These are phyloP conservation scores for Macroramphosus scolopax DNA, from an alignment of 2,797 vertebrate species.

Conservation along the genomic window DNA sequence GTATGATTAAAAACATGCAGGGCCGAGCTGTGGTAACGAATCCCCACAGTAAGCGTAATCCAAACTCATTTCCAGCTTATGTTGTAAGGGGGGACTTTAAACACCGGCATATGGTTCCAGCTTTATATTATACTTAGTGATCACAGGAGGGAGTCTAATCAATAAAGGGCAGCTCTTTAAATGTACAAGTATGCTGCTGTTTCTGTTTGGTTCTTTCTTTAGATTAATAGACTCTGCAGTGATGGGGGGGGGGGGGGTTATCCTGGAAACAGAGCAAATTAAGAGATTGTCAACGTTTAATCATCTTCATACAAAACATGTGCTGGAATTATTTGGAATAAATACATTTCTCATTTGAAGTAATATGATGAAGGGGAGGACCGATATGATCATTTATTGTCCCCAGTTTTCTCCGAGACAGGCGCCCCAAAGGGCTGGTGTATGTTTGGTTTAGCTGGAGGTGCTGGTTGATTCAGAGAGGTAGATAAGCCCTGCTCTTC, in stretches of 20 bases:
- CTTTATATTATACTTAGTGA: conserved; percentile 63
- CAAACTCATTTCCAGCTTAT: conserved; percentile 70
- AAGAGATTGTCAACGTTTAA: too few species aligned
- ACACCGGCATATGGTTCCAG: conserved; percentile 72
- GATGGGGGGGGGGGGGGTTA: too few species aligned
- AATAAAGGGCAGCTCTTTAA: conserved; percentile 57
- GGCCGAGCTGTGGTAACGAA: conserved; percentile 43
- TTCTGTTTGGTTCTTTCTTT: conserved; percentile 3
- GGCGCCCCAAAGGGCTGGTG: conserved; percentile 41
- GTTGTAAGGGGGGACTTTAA: conserved; percentile 64
- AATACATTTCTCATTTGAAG: conserved; percentile 19
- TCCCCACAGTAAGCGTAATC: conserved; percentile 61
- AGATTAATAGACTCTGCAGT: conserved; percentile 8
- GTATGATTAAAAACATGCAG: conserved; percentile 49
- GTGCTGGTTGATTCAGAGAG: conserved; percentile 65
- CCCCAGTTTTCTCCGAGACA: conserved; percentile 39
- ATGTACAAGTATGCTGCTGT: too few species aligned
- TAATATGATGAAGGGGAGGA: conserved; percentile 37
- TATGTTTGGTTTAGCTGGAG: conserved; percentile 62
- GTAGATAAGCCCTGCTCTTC: conserved; percentile 74
- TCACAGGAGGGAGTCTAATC: conserved; percentile 62
- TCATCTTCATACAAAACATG: background rate
- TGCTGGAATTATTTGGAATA: conserved; percentile 11
- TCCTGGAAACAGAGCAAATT: too few species aligned
- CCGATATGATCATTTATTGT: conserved; percentile 36